phyloP scores from a whole-genome alignment of 64 coral and sea anemone species.

The Pocillopora verrucosa region DNA sequence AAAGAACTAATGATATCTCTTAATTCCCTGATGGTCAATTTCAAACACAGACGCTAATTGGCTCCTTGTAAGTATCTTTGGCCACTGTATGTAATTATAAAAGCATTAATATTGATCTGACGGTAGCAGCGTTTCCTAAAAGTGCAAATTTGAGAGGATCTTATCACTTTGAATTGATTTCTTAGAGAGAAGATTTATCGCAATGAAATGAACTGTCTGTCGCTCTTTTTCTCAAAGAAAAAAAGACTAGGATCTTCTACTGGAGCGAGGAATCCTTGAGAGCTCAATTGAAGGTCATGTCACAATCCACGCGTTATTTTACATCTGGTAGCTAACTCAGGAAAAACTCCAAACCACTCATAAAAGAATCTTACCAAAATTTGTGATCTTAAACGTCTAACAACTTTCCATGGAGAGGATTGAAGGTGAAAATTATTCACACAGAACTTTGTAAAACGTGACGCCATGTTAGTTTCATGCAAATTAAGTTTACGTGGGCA shows the following conservation, averaged over 20 bases:
- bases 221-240: background rate
- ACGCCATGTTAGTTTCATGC: slow-evolving; percentile 9
- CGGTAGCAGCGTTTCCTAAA: background rate
- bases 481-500: background rate
- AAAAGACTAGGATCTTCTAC: background rate
- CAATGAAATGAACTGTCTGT: too few species aligned
- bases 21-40: background rate
- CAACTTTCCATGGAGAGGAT: background rate
- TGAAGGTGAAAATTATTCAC: background rate
- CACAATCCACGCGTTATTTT: background rate
- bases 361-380: background rate
- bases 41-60: background rate
- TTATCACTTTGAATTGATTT: background rate
- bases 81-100: background rate
- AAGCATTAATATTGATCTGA: background rate
- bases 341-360: background rate
- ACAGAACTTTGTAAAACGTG: slow-evolving; percentile 11
- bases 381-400: background rate
- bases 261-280: too few species aligned
- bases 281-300: background rate
- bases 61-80: background rate
- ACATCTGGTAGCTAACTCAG: too few species aligned
- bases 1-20: background rate
- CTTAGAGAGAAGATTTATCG: too few species aligned
- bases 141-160: background rate